Evolutionary conservation across 2,797 vertebrate genomes (phyloP), one percentile per base, ranked within the genome.

Genomic region (Parauchenoglanis ngamensis): DNA sequence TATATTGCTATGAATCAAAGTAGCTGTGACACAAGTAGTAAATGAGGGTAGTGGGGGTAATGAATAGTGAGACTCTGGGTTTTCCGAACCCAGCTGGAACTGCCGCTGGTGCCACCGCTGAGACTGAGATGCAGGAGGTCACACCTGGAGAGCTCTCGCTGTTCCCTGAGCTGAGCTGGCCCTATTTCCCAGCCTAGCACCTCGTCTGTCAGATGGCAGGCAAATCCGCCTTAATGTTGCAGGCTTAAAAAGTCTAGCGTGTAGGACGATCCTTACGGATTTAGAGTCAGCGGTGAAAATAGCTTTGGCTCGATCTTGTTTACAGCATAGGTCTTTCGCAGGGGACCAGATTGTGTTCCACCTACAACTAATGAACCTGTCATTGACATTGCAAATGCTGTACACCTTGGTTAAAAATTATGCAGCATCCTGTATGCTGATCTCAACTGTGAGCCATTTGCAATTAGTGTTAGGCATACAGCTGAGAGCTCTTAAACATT

Each of bases 171-270:
- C 84, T 75, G 87, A 88, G 81, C 89, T 82, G 23, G 85, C 85
- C 81, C 87, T 85, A 79, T 92, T 89, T 90, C 87, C 87, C 89
- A 82, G 85, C 85, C 91, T 91, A 81, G 40, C 89, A 73, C 89
- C 86, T 59, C 73, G 84, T 86, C 89, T 89, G 28, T 92, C 91
- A 92, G 90, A 91, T 89, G 90, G 89, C 21, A 83, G 86, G 82
- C 88, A 94, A 95, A 93, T 93, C 93, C 91, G 83, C 83, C 72
- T 89, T 92, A 93, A 93, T 91, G 87, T 93, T 85, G 11, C 2
- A 49, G 89, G 88, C 82, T 93, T 92, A 90, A 89, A 87, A 85
- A 76, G 79, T 85, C 87, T 90, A 90, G 89, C 49, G 1, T 89
- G 88, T 92, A 90, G 83, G 46, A 89, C 84, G 91, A 92, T 92